A percentile compares a stretch with the other conserved stretches of the same genome.
These are phyloP conservation scores for Melinopterus prodromus DNA, from an alignment of 2,888 invertebrate species.

Conservation along the genomic window DNA sequence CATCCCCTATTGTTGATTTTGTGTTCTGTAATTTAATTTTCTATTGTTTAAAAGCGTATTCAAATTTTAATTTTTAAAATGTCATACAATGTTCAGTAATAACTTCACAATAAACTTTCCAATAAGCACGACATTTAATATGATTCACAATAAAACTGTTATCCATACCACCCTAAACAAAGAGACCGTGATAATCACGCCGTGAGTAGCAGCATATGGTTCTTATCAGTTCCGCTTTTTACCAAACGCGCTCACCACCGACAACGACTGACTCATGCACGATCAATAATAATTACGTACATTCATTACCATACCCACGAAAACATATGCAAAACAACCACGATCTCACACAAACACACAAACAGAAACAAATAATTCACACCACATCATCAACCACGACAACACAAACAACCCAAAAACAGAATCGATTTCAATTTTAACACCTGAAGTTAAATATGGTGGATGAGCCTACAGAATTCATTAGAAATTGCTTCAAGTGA, in stretches of 20 bases:
- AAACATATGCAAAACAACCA: neutral
- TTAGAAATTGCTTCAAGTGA: too few species aligned
- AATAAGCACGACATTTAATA: neutral
- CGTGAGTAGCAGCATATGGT: neutral
- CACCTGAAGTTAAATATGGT: neutral
- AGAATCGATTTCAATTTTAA: neutral
- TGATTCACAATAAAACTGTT: neutral
- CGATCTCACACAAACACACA: neutral
- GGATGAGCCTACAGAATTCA: neutral
- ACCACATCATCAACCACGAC: neutral
- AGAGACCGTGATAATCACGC: neutral
- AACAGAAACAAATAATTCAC: neutral
- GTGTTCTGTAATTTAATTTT: too few species aligned
- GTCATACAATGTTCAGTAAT: too few species aligned
- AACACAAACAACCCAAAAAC: neutral
- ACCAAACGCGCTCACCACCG: neutral
- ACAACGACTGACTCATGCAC: neutral
- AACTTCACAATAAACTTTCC: too few species aligned
- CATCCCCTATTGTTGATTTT: too few species aligned
- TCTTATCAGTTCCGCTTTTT: conserved; percentile 4
- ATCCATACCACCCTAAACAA: neutral
- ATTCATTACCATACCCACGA: neutral
- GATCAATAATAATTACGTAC: neutral
- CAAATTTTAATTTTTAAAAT: too few species aligned
- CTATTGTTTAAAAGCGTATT: too few species aligned